Percentiles rank a stretch among this genome's conserved stretches.
phyloP scores from a whole-genome alignment of 2,888 invertebrate species.

The Gnatocerus cornutus region DNA sequence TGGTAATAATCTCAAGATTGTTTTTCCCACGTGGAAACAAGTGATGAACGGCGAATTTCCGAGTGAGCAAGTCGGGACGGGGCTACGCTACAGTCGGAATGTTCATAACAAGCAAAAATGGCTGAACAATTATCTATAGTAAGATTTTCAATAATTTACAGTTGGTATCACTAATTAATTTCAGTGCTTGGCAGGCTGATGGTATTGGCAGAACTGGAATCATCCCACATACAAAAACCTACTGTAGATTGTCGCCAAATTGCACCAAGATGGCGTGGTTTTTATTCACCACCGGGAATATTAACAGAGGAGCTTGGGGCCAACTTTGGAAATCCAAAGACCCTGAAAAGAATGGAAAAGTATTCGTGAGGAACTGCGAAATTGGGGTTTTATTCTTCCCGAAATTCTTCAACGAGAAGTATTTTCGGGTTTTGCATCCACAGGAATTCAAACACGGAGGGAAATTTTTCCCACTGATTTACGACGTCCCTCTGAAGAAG shows the following conservation, averaged over 20 bases:
- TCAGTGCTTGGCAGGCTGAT: not conserved
- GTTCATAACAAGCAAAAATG: not conserved
- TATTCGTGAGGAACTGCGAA: constrained; percentile 7
- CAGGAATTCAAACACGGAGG: no score
- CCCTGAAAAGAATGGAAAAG: not conserved
- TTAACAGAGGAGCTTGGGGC: not conserved
- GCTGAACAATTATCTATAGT: constrained; percentile 5
- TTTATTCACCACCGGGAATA: constrained; percentile 9
- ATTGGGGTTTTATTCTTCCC: constrained; percentile 1
- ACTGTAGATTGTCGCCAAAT: constrained; percentile 4
- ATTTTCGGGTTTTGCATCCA: no score
- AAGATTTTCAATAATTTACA: not conserved
- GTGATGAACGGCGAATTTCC: not conserved
- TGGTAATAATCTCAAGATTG: not conserved
- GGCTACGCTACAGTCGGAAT: not conserved
- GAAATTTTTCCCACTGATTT: not conserved
- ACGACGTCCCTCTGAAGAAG: not conserved
- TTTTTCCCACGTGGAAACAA: constrained; percentile 7
- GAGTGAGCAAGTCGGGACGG: not conserved
- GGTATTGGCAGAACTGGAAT: not conserved
- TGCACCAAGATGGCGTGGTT: constrained; percentile 10
- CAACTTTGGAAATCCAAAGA: not conserved
- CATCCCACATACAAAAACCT: constrained; percentile 1
- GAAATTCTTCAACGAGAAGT: constrained; percentile 3
- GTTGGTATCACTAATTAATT: not conserved